Conservation (phyloP, 2,797 vertebrate genomes). For the Anniella stebbinsi region DNA sequence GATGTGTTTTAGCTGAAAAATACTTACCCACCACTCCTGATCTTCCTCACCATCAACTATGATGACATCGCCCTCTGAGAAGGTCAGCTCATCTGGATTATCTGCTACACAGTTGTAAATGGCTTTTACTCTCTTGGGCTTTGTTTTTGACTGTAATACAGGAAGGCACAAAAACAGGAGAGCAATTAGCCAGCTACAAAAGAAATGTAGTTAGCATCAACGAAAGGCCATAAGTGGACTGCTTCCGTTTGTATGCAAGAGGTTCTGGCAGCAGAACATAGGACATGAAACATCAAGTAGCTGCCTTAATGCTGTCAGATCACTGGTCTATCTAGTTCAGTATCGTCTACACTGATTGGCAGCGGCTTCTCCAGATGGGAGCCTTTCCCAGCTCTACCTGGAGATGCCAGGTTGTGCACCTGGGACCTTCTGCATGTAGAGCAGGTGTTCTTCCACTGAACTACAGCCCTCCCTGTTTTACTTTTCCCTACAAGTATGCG, state of each 20-base stretch:
- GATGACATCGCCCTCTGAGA: slow-evolving; percentile 97
- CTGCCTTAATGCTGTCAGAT: neutral
- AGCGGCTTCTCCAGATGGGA: neutral
- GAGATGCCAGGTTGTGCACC: neutral
- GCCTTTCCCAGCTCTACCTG: neutral
- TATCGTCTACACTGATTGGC: neutral
- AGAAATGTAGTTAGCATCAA: neutral
- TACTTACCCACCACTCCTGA: slow-evolving; percentile 99
- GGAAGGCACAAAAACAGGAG: neutral
- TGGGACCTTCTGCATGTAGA: neutral
- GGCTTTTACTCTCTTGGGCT: slow-evolving; percentile 96
- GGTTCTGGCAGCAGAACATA: neutral
- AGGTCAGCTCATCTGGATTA: slow-evolving; percentile 97
- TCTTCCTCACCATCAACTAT: slow-evolving; percentile 98
- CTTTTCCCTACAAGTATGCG: neutral
- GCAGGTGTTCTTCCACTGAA: neutral
- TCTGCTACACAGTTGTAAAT: slow-evolving; percentile 97
- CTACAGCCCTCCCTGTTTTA: neutral
- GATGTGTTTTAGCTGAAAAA: slow-evolving; percentile 3
- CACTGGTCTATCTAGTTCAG: neutral
- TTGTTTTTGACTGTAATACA: slow-evolving; percentile 85
- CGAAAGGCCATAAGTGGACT: neutral
- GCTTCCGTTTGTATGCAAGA: neutral
- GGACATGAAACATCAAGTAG: neutral
- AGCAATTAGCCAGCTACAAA: neutral